Evolutionary conservation across 2,888 invertebrate species (phyloP).

Genomic region (Spicauda simplicius): DNA sequence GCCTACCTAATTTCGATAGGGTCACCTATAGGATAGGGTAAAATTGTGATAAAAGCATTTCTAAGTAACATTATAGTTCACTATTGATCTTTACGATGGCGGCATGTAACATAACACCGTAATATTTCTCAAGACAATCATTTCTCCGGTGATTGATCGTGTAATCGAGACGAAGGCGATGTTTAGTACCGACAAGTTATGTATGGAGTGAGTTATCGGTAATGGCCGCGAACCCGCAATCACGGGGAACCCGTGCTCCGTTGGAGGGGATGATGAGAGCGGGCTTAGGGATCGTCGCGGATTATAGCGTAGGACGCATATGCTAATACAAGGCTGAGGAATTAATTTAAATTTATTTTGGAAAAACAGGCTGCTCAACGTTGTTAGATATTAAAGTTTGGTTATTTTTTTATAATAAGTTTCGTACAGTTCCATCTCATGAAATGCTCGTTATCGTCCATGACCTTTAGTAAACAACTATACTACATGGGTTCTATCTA

Average conservation of each 20-base stretch:
- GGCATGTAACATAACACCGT: not conserved
- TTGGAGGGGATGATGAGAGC: not conserved
- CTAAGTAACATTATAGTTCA: not conserved
- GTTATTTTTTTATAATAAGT: too few species aligned
- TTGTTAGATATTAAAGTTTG: too few species aligned
- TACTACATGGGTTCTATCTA: too few species aligned
- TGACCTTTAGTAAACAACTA: too few species aligned
- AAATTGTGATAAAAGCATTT: not conserved
- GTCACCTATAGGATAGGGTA: too few species aligned
- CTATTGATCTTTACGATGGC: not conserved
- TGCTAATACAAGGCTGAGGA: not conserved
- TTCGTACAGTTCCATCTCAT: too few species aligned
- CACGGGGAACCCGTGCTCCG: not conserved
- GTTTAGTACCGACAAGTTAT: not conserved
- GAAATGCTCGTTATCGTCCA: too few species aligned
- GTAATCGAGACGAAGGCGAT: conserved; percentile 39
- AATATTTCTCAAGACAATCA: conserved; percentile 27
- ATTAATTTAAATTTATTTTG: not conserved
- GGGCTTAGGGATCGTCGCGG: conserved; percentile 1
- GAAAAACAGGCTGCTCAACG: too few species aligned
- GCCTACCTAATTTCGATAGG: too few species aligned
- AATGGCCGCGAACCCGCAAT: not conserved
- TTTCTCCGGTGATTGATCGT: conserved; percentile 43
- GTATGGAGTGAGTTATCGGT: conserved; percentile 1
- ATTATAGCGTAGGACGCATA: not conserved